phyloP scores from a whole-genome alignment of 2,888 invertebrate species.

The Iselma pallidipennis region DNA sequence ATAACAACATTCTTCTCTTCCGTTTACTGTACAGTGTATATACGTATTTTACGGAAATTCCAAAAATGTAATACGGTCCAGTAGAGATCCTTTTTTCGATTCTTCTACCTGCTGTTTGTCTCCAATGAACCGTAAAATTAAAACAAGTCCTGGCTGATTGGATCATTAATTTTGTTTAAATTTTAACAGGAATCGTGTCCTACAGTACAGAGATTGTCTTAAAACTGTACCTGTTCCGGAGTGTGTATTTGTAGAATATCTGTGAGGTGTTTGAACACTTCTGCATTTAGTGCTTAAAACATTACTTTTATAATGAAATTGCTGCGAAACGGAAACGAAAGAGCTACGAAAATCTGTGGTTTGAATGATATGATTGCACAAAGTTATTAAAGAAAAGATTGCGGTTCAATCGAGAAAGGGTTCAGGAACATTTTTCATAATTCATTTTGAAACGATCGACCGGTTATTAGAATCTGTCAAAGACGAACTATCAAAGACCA shows the following conservation, averaged over 20 bases:
- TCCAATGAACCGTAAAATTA: constrained; percentile 22
- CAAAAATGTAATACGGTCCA: neutral
- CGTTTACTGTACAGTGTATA: too few species aligned
- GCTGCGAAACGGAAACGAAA: too few species aligned
- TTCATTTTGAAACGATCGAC: neutral
- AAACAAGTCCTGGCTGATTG: constrained; percentile 11
- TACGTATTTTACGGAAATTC: neutral
- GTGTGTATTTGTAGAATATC: too few species aligned
- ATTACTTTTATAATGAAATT: too few species aligned
- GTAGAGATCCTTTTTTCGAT: neutral
- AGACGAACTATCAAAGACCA: neutral
- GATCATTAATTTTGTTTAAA: constrained; percentile 15
- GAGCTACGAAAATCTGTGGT: neutral
- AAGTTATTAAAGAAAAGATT: constrained; percentile 1
- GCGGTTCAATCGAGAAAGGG: neutral
- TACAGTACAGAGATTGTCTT: neutral
- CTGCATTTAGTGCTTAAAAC: too few species aligned
- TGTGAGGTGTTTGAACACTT: too few species aligned
- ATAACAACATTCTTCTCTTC: neutral
- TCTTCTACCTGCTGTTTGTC: constrained; percentile 17
- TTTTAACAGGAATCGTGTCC: neutral
- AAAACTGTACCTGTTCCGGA: too few species aligned
- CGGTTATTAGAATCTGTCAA: constrained; percentile 1
- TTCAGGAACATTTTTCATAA: neutral
- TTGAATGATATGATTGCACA: neutral